Conservation (phyloP, 2,797 vertebrate genomes). For the Monodelphis domestica region DNA sequence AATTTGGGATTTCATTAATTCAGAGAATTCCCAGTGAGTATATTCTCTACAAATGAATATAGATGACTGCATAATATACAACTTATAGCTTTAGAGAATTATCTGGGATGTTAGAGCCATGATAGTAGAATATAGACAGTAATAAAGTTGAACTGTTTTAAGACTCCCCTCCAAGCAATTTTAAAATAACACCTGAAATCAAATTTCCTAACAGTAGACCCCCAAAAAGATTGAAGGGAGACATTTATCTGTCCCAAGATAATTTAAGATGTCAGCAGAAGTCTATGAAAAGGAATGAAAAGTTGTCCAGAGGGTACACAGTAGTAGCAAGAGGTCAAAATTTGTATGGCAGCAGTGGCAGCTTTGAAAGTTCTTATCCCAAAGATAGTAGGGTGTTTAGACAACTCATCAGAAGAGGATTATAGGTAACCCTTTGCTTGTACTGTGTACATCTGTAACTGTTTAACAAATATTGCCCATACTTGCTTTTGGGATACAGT, state of each 20-base stretch:
- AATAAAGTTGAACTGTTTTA: background rate
- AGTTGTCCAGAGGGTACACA: background rate
- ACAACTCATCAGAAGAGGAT: background rate
- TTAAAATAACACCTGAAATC: background rate
- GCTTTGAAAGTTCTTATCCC: background rate
- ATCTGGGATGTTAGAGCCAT: background rate
- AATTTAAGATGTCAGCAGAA: background rate
- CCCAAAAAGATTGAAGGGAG: background rate
- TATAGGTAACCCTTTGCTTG: background rate
- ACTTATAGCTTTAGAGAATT: background rate
- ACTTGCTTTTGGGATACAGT: background rate
- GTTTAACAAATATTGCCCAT: background rate
- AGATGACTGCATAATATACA: background rate
- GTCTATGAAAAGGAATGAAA: background rate
- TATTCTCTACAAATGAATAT: background rate
- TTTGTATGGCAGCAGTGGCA: background rate
- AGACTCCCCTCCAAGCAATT: background rate
- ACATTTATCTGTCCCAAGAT: background rate
- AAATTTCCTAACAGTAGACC: background rate
- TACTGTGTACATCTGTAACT: background rate
- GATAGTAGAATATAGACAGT: background rate
- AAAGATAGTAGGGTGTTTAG: background rate
- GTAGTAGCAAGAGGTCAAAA: background rate
- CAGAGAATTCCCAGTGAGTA: background rate
- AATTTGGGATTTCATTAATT: background rate